Conservation (phyloP, 2,797 vertebrate species). For the Chaetodon trifasciatus region DNA sequence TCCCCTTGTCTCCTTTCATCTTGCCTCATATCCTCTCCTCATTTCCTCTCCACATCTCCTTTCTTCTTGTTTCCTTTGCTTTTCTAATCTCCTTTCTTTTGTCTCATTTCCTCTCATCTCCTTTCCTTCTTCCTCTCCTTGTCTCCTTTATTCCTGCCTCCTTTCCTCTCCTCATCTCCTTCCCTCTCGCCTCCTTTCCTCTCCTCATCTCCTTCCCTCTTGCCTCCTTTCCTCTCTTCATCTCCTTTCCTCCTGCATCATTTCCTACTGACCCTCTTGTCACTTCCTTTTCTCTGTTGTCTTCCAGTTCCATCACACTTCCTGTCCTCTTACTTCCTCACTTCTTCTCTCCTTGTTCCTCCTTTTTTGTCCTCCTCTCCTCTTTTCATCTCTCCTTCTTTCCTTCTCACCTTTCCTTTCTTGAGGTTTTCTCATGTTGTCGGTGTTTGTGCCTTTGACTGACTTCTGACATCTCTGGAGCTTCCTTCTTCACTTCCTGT, state of each 20-base stretch:
- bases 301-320: not conserved
- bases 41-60: not conserved
- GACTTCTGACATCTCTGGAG: slow-evolving; percentile 18
- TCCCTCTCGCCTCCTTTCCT: not conserved
- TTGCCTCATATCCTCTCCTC: not conserved
- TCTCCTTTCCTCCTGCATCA: no score
- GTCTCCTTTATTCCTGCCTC: not conserved
- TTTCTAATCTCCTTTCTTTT: no score
- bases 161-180: not conserved
- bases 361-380: not conserved
- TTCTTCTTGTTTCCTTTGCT: not conserved
- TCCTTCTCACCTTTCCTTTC: not conserved
- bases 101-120: not conserved
- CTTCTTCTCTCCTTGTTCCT: not conserved
- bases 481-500: slow-evolving; percentile 10
- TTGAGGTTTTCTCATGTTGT: not conserved
- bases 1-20: not conserved
- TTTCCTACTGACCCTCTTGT: not conserved
- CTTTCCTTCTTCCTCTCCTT: not conserved
- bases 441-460: slow-evolving; percentile 8
- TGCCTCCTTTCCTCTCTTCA: no score
- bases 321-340: no score
- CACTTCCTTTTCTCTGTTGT: not conserved
- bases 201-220: slow-evolving; percentile 9
- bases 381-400: no score